These are phyloP conservation scores for Nasua narica DNA, from an alignment of 2,797 vertebrate species.

Conservation along the genomic window DNA sequence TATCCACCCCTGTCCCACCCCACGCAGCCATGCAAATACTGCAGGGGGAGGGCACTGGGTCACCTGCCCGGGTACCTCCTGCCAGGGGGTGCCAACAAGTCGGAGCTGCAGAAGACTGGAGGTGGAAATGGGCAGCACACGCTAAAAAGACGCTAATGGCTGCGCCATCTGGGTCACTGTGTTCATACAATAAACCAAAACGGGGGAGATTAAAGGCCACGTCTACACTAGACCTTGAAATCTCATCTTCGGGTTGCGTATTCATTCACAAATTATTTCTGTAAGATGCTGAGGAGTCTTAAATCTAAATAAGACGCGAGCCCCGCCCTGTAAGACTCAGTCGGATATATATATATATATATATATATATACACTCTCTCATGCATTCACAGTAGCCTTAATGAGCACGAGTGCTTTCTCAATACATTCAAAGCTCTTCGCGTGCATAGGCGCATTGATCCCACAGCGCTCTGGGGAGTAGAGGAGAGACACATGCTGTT, in stretches of 20 bases:
- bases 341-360: not conserved
- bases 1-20: not conserved
- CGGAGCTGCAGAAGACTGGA: not conserved
- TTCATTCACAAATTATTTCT: not conserved
- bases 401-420: too few relatives aligned
- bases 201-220: not conserved
- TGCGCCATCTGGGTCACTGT: not conserved
- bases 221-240: not conserved
- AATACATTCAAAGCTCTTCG: not conserved
- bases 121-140: not conserved
- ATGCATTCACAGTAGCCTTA: not conserved
- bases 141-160: not conserved
- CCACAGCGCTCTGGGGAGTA: not conserved
- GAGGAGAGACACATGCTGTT: not conserved
- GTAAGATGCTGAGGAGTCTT: not conserved
- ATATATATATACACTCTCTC: too few relatives aligned
- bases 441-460: not conserved
- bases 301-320: not conserved
- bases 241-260: not conserved
- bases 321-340: not conserved
- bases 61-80: not conserved
- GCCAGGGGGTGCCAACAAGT: not conserved
- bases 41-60: not conserved
- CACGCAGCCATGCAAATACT: not conserved
- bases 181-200: not conserved